These are phyloP conservation scores for Eudyptes chrysolophus DNA, from an alignment of 2,113 vertebrate genomes.

Conservation along the genomic window DNA sequence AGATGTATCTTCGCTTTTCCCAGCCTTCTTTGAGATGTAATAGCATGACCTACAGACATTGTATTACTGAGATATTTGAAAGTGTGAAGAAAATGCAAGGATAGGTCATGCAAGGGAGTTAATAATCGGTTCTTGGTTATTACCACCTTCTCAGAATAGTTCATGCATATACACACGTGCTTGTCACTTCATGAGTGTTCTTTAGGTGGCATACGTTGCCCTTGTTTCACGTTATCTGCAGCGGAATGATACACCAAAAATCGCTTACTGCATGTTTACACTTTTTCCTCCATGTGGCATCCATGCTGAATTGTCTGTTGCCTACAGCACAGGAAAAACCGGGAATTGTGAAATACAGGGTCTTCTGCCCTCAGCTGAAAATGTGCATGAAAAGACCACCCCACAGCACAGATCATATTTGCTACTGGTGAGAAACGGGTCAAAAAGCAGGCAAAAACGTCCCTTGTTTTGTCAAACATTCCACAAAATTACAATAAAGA, in stretches of 20 bases:
- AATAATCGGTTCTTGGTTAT: background rate
- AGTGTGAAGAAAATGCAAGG: background rate
- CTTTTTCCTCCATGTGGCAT: background rate
- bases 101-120: background rate
- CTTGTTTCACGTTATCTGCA: background rate
- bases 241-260: background rate
- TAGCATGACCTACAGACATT: background rate
- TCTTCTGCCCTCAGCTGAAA: background rate
- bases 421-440: background rate
- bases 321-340: background rate
- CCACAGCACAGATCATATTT: background rate
- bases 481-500: background rate
- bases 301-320: background rate
- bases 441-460: background rate
- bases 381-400: background rate
- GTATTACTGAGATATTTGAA: background rate
- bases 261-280: background rate
- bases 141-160: background rate
- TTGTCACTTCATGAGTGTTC: background rate
- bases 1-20: background rate
- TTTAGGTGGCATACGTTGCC: background rate
- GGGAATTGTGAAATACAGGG: background rate
- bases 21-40: background rate
- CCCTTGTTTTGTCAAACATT: background rate
- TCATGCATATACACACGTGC: fast-evolving